A percentile compares a stretch with the other conserved stretches of the same genome.
phyloP scores from a whole-genome alignment of 2,113 vertebrate genomes.

The Misgurnus anguillicaudatus region DNA sequence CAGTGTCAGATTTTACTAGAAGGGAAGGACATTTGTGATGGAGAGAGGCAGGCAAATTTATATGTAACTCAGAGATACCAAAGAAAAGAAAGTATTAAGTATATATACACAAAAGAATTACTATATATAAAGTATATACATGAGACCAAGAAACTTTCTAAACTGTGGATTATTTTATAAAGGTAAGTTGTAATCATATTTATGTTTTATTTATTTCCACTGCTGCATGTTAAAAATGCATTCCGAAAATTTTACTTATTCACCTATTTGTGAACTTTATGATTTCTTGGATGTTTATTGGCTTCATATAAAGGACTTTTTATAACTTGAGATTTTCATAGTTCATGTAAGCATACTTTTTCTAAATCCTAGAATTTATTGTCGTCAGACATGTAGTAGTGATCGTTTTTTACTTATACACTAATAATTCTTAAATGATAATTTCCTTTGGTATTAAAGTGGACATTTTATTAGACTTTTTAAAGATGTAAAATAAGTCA shows the following conservation, averaged over 20 bases:
- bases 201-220: background rate
- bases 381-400: slow-evolving; percentile 44
- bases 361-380: background rate
- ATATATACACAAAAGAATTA: background rate
- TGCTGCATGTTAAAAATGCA: background rate
- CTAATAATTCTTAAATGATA: too few relatives aligned
- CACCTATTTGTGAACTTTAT: too few relatives aligned
- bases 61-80: slow-evolving; percentile 19
- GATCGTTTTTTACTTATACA: too few relatives aligned
- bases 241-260: too few relatives aligned
- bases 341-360: background rate
- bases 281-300: background rate
- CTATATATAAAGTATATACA: background rate
- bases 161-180: slow-evolving; percentile 1
- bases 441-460: too few relatives aligned
- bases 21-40: slow-evolving; percentile 13
- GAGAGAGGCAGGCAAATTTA: slow-evolving; percentile 14
- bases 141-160: slow-evolving; percentile 38
- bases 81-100: slow-evolving; percentile 9
- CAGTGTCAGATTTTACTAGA: slow-evolving; percentile 21
- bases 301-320: background rate
- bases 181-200: slow-evolving; percentile 12
- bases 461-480: too few relatives aligned
- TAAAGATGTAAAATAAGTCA: too few relatives aligned
- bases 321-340: background rate